Percentiles rank a stretch among this genome's conserved stretches.
These are phyloP conservation scores for Leptopilina drosophilae DNA, from an alignment of 2,888 invertebrate species.

Conservation along the genomic window DNA sequence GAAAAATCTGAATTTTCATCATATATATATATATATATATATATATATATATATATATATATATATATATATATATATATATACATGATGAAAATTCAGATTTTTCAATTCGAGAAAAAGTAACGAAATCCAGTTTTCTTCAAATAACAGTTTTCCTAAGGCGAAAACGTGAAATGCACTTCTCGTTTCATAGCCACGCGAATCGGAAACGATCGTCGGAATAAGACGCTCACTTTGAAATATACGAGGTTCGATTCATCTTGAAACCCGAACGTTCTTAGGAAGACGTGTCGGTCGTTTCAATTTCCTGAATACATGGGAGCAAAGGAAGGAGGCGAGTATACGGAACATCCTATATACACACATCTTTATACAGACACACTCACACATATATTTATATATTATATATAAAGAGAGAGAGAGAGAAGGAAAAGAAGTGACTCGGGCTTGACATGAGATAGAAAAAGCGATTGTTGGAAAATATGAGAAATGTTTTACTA, in stretches of 20 bases:
- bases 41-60: no score
- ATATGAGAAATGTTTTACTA: background rate
- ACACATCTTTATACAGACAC: no score
- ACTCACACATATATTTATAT: no score
- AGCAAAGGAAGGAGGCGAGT: constrained; percentile 33
- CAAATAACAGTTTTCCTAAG: constrained; percentile 12
- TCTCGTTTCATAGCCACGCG: constrained; percentile 24
- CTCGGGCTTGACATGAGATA: constrained; percentile 2
- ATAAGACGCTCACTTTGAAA: constrained; percentile 28
- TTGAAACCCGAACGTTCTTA: constrained; percentile 17
- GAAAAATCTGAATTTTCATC: no score
- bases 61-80: no score
- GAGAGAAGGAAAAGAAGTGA: background rate
- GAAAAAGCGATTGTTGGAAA: constrained; percentile 22
- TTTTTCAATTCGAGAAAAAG: background rate
- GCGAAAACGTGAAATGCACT: constrained; percentile 9
- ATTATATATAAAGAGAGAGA: background rate
- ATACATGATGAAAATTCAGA: background rate
- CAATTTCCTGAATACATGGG: constrained; percentile 30
- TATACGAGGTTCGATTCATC: constrained; percentile 38
- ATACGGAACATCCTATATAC: constrained; percentile 7
- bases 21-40: no score
- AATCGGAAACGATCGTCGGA: constrained; percentile 41
- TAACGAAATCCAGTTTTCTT: background rate
- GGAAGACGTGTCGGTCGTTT: constrained; percentile 19